A percentile compares a stretch with the other conserved stretches of the same genome.
Conservation (phyloP, 2,113 vertebrate genomes). For the Apeltes quadracus region DNA sequence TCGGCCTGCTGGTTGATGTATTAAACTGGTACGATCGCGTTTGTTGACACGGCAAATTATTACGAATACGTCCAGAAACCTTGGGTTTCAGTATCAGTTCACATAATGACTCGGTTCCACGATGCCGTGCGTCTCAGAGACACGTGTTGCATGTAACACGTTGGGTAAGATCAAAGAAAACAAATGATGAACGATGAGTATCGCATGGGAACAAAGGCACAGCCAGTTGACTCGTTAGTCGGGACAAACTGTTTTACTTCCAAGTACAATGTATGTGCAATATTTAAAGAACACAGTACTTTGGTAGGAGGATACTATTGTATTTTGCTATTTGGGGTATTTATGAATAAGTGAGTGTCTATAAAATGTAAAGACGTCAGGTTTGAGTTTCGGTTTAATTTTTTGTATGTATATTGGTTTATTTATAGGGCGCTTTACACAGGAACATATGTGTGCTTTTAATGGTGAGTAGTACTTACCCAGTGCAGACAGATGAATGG, state of each 20-base stretch:
- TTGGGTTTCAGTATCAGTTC: conserved; percentile 61
- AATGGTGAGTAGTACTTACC: not conserved
- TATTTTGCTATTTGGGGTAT: not conserved
- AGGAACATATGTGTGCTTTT: not conserved
- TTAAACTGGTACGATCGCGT: conserved; percentile 37
- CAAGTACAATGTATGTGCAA: no score
- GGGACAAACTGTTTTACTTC: no score
- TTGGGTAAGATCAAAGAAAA: conserved; percentile 35
- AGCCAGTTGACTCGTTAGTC: conserved; percentile 34
- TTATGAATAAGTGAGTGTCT: not conserved
- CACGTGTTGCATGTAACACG: conserved; percentile 32
- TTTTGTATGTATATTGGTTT: not conserved
- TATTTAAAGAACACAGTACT: not conserved
- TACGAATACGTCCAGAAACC: conserved; percentile 59
- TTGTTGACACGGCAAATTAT: conserved; percentile 68
- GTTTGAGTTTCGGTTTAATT: not conserved
- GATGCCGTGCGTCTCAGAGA: conserved; percentile 7
- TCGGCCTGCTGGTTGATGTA: conserved; percentile 29
- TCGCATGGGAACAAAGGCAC: conserved; percentile 34
- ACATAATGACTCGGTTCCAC: conserved; percentile 53
- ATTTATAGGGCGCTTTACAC: not conserved
- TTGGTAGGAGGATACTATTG: not conserved
- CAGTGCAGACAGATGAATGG: not conserved
- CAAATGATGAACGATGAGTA: conserved; percentile 14
- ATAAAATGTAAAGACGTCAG: not conserved